Evolutionary conservation across 2,888 invertebrate genomes (phyloP), one percentile per base, ranked within the genome.

Genomic region (Pteria penguin): DNA sequence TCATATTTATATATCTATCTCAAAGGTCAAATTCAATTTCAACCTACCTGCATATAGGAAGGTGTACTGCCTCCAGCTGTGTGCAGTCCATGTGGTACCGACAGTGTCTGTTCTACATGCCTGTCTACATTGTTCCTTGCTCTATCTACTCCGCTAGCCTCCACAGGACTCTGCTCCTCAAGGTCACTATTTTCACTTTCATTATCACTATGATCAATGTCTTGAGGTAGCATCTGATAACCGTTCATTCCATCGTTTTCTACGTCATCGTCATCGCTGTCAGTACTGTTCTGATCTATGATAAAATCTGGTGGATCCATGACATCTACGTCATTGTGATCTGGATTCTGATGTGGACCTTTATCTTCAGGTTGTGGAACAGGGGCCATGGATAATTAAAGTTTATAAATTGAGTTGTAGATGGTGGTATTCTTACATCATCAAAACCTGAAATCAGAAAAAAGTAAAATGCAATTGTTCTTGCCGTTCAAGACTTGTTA

Each of bases 201-300:
- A 45, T 45, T 60, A 45, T 72, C 77, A 5, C 54, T 70, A n/a
- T 78, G 76, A 14, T 72, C 78, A 26, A 70, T 57, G 18, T 84
- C 79, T 57, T 86, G 84, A 18, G 84, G 70, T 1, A 86, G 62
- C 69, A 82, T 77, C 69, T 82, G 81, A 52, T 86, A 85, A 26
- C 87, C 86, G 68, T 32, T 5, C 27, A 55, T 26, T 31, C 54
- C 36, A 32, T 52, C 54, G 24, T 31, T 54, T 8, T 60, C 82
- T 26, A 79, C 82, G 29, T 78, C 82, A 24, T 80, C 84, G 66
- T 75, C 81, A 8, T 84, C 84, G 61, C 79, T 79, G 22, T 84
- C 83, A 22, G 84, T 80, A 26, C 78, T 80, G 5, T 74, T 79
- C 14, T 61, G 82, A 62, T 82, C 77, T 26, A 86, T 83, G 5